Evolutionary conservation across 2,113 vertebrate species (phyloP).

Genomic region (Morphnarchus princeps): DNA sequence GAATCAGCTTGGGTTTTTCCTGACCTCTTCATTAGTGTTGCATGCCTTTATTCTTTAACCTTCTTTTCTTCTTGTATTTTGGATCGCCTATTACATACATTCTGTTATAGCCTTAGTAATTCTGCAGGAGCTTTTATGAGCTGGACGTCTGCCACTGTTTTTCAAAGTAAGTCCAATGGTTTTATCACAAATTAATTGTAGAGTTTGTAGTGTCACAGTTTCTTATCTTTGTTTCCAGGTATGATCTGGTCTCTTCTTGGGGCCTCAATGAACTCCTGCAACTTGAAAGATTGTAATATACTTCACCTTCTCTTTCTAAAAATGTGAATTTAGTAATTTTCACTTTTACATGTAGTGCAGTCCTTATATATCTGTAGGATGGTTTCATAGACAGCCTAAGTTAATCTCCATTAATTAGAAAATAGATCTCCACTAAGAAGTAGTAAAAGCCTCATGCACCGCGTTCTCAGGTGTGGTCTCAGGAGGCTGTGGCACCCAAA

Average conservation of each 20-base stretch:
- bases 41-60: not conserved
- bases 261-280: not conserved
- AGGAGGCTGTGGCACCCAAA: not conserved
- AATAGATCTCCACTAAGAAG: not conserved
- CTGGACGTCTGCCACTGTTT: not conserved
- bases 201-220: not conserved
- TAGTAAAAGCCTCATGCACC: not conserved
- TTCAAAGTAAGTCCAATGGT: not conserved
- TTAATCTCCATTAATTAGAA: not conserved
- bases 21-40: not conserved
- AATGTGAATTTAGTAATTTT: not conserved
- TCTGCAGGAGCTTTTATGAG: not conserved
- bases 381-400: not conserved
- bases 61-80: not conserved
- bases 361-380: not conserved
- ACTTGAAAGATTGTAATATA: not conserved
- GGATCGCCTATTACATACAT: accelerated
- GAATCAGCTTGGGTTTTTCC: not conserved
- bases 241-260: not conserved
- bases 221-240: not conserved
- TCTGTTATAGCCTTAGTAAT: not conserved
- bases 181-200: not conserved
- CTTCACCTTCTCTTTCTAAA: not conserved
- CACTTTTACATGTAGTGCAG: not conserved
- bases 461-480: not conserved